These are phyloP conservation scores for Asbolus verrucosus DNA, from an alignment of 1,140 invertebrate species.

Conservation along the genomic window DNA sequence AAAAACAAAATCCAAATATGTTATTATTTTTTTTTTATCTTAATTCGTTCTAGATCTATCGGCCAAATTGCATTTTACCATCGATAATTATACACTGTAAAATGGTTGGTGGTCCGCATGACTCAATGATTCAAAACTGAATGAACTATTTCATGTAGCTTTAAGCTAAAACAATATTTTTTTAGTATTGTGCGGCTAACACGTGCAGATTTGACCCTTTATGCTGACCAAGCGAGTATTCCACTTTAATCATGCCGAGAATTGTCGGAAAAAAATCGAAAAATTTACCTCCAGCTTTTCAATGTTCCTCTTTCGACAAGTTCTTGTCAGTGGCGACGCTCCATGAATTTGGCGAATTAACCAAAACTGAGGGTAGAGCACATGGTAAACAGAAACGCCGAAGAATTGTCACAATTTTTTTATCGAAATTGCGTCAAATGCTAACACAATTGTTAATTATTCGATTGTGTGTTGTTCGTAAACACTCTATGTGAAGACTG, in stretches of 20 bases:
- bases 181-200: not conserved
- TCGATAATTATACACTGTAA: slow-evolving; percentile 16
- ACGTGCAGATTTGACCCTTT: too few species aligned
- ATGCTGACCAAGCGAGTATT: too few species aligned
- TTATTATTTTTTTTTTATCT: too few species aligned
- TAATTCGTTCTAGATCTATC: not conserved
- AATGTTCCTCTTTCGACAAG: not conserved
- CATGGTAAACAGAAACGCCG: slow-evolving; percentile 16
- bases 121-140: not conserved
- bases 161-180: slow-evolving; percentile 2
- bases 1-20: too few species aligned
- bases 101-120: slow-evolving; percentile 1
- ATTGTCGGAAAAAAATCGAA: not conserved
- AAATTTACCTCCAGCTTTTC: slow-evolving; percentile 10
- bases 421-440: slow-evolving; percentile 1
- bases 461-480: slow-evolving; percentile 53
- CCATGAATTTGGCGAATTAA: slow-evolving; percentile 24
- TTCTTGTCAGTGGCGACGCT: not conserved
- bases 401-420: slow-evolving; percentile 2
- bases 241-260: too few species aligned
- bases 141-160: not conserved
- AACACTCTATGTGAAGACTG: slow-evolving; percentile 56
- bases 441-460: slow-evolving; percentile 49
- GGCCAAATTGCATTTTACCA: slow-evolving; percentile 13
- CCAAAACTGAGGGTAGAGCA: slow-evolving; percentile 20